Base-by-base conservation (phyloP, 2,797 vertebrate genomes). In the Australoheros facetus region DNA sequence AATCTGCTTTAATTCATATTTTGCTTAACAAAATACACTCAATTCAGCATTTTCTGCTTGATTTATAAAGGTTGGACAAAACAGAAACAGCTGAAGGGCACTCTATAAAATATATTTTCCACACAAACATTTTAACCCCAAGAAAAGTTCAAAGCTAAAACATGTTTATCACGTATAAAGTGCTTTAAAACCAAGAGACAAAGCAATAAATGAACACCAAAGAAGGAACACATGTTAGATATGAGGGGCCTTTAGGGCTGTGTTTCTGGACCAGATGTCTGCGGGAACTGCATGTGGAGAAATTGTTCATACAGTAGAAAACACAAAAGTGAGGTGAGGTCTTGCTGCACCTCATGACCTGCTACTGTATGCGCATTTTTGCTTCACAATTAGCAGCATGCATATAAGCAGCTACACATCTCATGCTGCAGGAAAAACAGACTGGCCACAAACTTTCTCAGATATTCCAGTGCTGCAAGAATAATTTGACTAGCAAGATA, bases 401-500 rank as follows among this genome's bases (percentile, higher is more conserved):
- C 64, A 78, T 55, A 73, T 53, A 76, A 80, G 26, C 45, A 77
- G 37, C 77, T 21, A 82, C 12, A 74, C 32, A 58, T 73, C 48
- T 74, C 11, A 72, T 28, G 48, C 64, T 48, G 42, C 11, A 17
- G 48, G 1, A 69, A 51, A 69, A 69, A 13, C 42, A 51, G 3
- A 30, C 62, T 7, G 42, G 9, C 23, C 28, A 55, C 56, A 79
- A 21, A 73, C 17, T 75, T 82, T 60, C 66, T 48, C 32, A 88
- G 77, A 82, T 58, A 79, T 77, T 60, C 73, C 9, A 79, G 56
- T 80, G 71, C 53, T 74, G 62, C 74, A 71, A 69, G 57, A 82
- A 56, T 86, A 86, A 90, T 85, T 82, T 85, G 55, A 85, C 71
- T 55, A 42, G 28, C 56, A 79, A 56, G 73, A 66, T 34, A 80